Evolutionary conservation across 2,113 vertebrate genomes (phyloP), one percentile per base, ranked within the genome.

Genomic region (Pseudorectes ferrugineus): DNA sequence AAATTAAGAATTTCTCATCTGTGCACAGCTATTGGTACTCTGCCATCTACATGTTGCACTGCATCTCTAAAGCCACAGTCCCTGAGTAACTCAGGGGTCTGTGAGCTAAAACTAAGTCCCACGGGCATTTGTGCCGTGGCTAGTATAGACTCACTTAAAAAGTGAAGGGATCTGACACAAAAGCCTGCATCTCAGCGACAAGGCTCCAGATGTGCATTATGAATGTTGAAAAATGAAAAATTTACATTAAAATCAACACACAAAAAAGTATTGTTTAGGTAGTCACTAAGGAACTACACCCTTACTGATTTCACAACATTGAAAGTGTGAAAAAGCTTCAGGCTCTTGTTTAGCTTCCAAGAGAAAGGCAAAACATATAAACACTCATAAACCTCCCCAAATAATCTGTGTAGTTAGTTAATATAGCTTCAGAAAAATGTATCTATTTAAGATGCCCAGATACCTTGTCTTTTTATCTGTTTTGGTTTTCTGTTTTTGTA

Each of bases 1-100:
- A 59, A 93, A 92, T 63, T 36, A 88, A 76, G 71, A 62, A 59
- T 59, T 85, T 84, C 75, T 90, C 67, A 71, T 91, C 70, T 61
- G 40, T 75, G 65, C 52, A 68, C 18, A 46, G 52, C 77, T 82
- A 28, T 45, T 85, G 58, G 77, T 79, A 79, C 40, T 68, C 33
- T 58, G 91, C 65, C 76, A 78, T 26, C 36, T 10, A 49, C 73
- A 42, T 0, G 1, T 3, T 10, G 8, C 20, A 18, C 42, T 65
- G 73, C 43, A 48, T 38, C 36, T n/a, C 54, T 51, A 54, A 75
- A 66, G 58, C 13, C 51, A 57, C 51, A 18, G 4, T 14, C 38
- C 36, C 18, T 1, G 11, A 83, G 12, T 59, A 72, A 75, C 59
- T 59, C 59, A 5, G 58, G 40, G 55, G 55, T 35, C 51, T n/a